These are phyloP conservation scores for Cephus nigrinus DNA, from an alignment of 2,888 invertebrate genomes.

Conservation along the genomic window DNA sequence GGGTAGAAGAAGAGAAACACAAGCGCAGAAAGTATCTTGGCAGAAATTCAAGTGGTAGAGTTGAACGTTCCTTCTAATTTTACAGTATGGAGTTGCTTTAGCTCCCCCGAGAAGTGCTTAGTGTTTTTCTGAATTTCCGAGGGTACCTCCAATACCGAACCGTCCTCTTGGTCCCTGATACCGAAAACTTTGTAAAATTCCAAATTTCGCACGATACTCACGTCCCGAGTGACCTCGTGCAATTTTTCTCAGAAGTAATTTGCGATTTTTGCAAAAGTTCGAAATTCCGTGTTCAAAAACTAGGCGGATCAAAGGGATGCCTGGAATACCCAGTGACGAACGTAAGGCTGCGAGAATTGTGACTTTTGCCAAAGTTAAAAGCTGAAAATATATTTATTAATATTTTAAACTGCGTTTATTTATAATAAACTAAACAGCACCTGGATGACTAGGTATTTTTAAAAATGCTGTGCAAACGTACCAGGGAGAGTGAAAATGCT, in stretches of 20 bases:
- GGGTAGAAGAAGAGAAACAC: background rate
- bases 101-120: slow-evolving; percentile 17
- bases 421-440: background rate
- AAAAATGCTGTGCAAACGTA: background rate
- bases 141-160: slow-evolving; percentile 40
- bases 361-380: background rate
- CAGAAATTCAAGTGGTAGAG: slow-evolving; percentile 36
- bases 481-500: background rate
- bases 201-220: background rate
- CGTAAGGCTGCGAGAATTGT: background rate
- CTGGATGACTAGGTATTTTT: background rate
- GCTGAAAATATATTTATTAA: background rate
- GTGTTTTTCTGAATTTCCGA: slow-evolving; percentile 38
- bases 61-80: slow-evolving; percentile 57
- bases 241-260: background rate
- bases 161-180: background rate
- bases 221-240: background rate
- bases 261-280: background rate
- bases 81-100: slow-evolving; percentile 24
- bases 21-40: background rate
- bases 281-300: background rate
- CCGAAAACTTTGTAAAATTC: background rate
- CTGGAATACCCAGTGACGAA: background rate
- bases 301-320: slow-evolving; percentile 1
- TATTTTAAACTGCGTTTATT: background rate